phyloP scores from a whole-genome alignment of 2,888 invertebrate species.

The Harpagoxenus sublaevis region DNA sequence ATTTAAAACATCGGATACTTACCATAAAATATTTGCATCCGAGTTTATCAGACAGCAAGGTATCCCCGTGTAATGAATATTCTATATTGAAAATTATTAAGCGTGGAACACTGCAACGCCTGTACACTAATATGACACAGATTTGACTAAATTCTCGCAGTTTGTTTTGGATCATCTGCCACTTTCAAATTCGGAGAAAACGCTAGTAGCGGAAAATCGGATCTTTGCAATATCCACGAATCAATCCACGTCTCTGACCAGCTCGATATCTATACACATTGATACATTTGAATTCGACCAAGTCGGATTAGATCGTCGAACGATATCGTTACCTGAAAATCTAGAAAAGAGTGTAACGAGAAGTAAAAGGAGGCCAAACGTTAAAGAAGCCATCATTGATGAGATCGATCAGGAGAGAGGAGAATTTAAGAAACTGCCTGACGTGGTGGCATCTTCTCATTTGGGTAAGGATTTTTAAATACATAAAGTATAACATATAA shows the following conservation, averaged over 20 bases:
- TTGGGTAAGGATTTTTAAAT: slow-evolving; percentile 66
- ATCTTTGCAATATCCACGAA: slow-evolving; percentile 74
- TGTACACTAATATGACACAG: slow-evolving; percentile 23
- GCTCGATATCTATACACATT: slow-evolving; percentile 55
- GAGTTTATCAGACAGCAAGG: slow-evolving; percentile 87
- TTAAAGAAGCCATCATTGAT: slow-evolving; percentile 85
- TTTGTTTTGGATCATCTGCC: slow-evolving; percentile 88
- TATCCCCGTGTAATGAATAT: slow-evolving; percentile 63
- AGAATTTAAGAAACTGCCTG: slow-evolving; percentile 73
- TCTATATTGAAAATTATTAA: not conserved
- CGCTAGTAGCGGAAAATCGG: slow-evolving; percentile 82
- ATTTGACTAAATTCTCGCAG: slow-evolving; percentile 72
- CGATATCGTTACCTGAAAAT: slow-evolving; percentile 63
- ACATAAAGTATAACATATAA: not conserved
- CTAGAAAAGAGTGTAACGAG: slow-evolving; percentile 64
- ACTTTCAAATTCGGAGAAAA: slow-evolving; percentile 87
- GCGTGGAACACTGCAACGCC: not conserved
- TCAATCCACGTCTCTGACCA: slow-evolving; percentile 70
- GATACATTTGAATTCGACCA: slow-evolving; percentile 51
- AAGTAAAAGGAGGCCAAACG: slow-evolving; percentile 80
- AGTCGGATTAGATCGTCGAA: slow-evolving; percentile 47
- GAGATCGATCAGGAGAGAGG: slow-evolving; percentile 86
- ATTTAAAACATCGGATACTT: slow-evolving; percentile 88
- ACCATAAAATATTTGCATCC: slow-evolving; percentile 88
- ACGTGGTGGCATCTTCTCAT: slow-evolving; percentile 76